Percentiles rank a stretch among this genome's conserved stretches.
These are phyloP conservation scores for Ascidia mentula DNA, from an alignment of 23 tunicate genomes.

Conservation along the genomic window DNA sequence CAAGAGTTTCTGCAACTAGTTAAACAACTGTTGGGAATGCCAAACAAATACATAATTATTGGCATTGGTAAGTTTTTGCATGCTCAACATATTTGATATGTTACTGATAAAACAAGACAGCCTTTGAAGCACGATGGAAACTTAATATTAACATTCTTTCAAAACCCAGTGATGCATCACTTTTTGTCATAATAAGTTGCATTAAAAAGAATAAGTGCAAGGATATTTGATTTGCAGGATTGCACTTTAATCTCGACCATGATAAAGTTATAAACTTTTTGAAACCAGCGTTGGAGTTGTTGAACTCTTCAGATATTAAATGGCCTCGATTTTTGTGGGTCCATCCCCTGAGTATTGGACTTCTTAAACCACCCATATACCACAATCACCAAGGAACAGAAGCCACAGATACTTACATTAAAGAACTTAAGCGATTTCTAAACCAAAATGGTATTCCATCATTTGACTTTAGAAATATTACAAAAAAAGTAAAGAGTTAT, in stretches of 20 bases:
- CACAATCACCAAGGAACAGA: constrained; percentile 32
- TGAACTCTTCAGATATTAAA: neutral
- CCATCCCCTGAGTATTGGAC: constrained; percentile 50
- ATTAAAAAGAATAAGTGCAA: too few species aligned
- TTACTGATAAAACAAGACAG: too few species aligned
- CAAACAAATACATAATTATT: constrained; percentile 23
- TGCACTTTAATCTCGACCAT: constrained; percentile 26
- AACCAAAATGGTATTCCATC: constrained; percentile 17
- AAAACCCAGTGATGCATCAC: too few species aligned
- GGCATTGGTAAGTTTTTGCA: constrained; percentile 48
- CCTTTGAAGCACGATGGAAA: too few species aligned
- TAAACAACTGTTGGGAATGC: constrained; percentile 12
- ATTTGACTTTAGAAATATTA: constrained; percentile 51
- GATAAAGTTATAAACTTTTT: constrained; percentile 25
- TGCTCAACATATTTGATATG: too few species aligned
- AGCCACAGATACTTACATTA: constrained; percentile 15
- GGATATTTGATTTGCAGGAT: too few species aligned
- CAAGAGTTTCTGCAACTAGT: constrained; percentile 25
- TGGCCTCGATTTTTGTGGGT: constrained; percentile 53
- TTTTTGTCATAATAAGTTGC: too few species aligned
- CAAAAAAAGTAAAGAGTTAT: constrained; percentile 46
- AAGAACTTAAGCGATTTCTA: constrained; percentile 8
- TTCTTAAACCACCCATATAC: constrained; percentile 52
- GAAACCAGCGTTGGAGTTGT: constrained; percentile 13
- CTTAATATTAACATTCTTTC: too few species aligned